Base-by-base conservation (phyloP, 2,113 vertebrate species). In the Petromus typicus region DNA sequence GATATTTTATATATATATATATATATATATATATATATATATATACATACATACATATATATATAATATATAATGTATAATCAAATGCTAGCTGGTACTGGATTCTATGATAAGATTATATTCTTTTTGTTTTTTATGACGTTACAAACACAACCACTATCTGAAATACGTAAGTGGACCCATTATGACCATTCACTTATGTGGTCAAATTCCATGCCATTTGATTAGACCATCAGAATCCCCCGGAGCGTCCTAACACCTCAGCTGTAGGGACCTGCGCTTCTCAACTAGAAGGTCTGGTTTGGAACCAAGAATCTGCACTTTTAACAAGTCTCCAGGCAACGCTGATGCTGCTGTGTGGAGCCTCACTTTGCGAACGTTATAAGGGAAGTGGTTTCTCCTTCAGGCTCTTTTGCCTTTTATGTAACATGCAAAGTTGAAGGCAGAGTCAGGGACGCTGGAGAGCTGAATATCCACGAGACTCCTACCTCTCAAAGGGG, bases 341-440 rank as follows among this genome's bases (percentile, higher is more conserved):
- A 40, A 0, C 27, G 57, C 25, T 57, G 59, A 14, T 27, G 32
- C 14, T 17, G 32, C 66, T 16, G 48, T 63, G 56, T 71, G 56
- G 45, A 94, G 79, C 17, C 9, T n/a, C 63, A 23, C 57, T 89
- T 76, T 37, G 45, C 43, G 45, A 54, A 10, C 27, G 25, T 64
- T 75, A 17, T 48, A 11, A 16, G 61, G 18, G 61, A 13, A 86
- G 34, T 3, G 17, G 4, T 20, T 16, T 73, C 48, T 63, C 18
- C 61, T 18, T 59, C 30, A 5, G 66, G 22, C 5, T 13, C 25
- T 27, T 40, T 32, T 54, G 5, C 54, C 37, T 63, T 82, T 54
- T 27, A 8, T 23, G 43, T 16, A 17, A 32, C 10, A 82, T 25
- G 2, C 17, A 12, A 0, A 5, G 13, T 43, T 27, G 1, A 25